Evolutionary conservation across 2,888 invertebrate species (phyloP).

Genomic region (Kuschelorhynchus macadamiae): DNA sequence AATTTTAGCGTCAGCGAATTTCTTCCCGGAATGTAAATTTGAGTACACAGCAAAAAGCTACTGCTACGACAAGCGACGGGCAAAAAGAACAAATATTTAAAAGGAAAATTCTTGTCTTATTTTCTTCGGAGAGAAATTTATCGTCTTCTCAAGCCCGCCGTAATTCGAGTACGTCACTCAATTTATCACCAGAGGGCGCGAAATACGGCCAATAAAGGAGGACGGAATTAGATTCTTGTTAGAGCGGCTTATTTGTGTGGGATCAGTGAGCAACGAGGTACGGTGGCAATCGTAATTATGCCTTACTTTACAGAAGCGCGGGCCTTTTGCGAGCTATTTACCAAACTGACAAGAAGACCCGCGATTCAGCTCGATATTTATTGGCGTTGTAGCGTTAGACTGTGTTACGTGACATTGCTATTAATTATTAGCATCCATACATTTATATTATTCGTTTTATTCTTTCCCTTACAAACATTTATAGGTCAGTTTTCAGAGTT

Average conservation of each 20-base stretch:
- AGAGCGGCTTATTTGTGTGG: slow-evolving; percentile 40
- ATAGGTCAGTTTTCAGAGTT: too few relatives aligned
- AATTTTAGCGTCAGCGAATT: too few relatives aligned
- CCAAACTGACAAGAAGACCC: too few relatives aligned
- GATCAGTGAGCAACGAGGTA: slow-evolving; percentile 10
- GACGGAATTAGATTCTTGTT: slow-evolving; percentile 44
- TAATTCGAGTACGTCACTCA: slow-evolving; percentile 54
- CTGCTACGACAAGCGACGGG: not conserved
- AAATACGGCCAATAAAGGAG: slow-evolving; percentile 44
- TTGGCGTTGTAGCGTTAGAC: too few relatives aligned
- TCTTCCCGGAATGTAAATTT: too few relatives aligned
- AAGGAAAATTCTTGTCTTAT: slow-evolving; percentile 25
- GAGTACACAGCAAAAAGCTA: slow-evolving; percentile 5
- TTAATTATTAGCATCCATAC: too few relatives aligned
- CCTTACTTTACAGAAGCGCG: slow-evolving; percentile 2
- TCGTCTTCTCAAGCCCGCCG: slow-evolving; percentile 40
- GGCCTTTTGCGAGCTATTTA: not conserved
- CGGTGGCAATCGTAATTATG: slow-evolving; percentile 13
- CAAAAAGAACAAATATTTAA: slow-evolving; percentile 25
- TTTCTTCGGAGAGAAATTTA: slow-evolving; percentile 33
- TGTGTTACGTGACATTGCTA: too few relatives aligned
- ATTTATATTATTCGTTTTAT: too few relatives aligned
- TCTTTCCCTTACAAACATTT: too few relatives aligned
- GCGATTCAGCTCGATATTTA: too few relatives aligned
- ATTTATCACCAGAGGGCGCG: slow-evolving; percentile 50